A percentile compares a stretch with the other conserved stretches of the same genome.
Conservation (phyloP, 2,113 vertebrate genomes). For the Ophiodon elongatus region DNA sequence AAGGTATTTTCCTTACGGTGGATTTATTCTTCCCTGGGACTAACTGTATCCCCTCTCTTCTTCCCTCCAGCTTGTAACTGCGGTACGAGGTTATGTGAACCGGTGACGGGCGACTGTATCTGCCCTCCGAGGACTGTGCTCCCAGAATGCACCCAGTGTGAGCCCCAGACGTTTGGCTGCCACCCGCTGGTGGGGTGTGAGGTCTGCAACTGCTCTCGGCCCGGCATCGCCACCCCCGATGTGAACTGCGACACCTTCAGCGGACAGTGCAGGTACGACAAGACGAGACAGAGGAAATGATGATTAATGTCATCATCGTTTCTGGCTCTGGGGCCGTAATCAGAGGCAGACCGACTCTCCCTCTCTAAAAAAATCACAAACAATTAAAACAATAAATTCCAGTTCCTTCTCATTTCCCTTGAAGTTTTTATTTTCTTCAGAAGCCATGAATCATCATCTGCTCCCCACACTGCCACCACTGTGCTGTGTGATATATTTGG, state of each 20-base stretch:
- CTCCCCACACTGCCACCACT: background rate
- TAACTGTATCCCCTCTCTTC: background rate
- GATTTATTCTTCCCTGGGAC: background rate
- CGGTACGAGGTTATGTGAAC: constrained; percentile 90
- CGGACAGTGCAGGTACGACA: constrained; percentile 92
- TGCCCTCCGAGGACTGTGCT: constrained; percentile 92
- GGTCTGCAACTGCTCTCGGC: constrained; percentile 93
- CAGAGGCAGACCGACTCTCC: background rate
- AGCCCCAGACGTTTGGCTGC: constrained; percentile 94
- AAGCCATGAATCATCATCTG: background rate
- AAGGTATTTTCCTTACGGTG: background rate
- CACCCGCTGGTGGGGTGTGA: constrained; percentile 95
- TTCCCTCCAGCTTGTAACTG: constrained; percentile 91
- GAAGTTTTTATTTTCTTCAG: background rate
- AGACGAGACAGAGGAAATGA: background rate
- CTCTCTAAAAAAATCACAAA: background rate
- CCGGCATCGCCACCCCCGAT: constrained; percentile 84
- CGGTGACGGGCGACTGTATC: constrained; percentile 92
- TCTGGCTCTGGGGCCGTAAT: background rate
- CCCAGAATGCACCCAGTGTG: constrained; percentile 90
- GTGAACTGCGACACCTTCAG: constrained; percentile 88
- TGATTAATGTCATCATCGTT: background rate
- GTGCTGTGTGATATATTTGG: background rate
- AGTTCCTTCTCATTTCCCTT: background rate
- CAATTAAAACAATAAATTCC: background rate